Evolutionary conservation across 2,888 invertebrate genomes (phyloP), one percentile per base, ranked within the genome.

Genomic region (Melieria omissa): DNA sequence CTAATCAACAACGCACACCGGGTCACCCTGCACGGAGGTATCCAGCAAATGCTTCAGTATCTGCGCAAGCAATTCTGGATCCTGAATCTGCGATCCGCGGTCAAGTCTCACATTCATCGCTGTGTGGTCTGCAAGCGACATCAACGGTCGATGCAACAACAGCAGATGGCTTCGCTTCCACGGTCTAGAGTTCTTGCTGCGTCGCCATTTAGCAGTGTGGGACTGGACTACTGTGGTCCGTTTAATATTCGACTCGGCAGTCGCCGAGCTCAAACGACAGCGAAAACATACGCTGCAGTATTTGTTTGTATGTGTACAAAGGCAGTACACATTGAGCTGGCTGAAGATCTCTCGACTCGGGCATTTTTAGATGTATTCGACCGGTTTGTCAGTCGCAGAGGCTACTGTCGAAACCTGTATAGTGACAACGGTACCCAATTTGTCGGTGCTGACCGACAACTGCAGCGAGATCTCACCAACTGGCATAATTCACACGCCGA

Each of bases 281-380:
- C 16, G 1, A 16, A 16, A 16, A 16, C 16, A 16, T 16, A 16
- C 55, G 55, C 55, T 14, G 14, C 55, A 8, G 14, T 55, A 10
- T 55, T 55, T 14, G 55, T 14, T n/a, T 55, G 55, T 14, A 55
- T 55, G 55, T n/a, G 55, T 14, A 55, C 49, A 8, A 46, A 46
- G 16, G 64, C 64, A 10, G 46, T 64, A 41, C 41, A 64, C 46
- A n/a, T 64, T 9, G 65, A 65, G 12, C n/a, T 65, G 7, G 65
- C 45, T 44, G 44, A 52, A 12, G 65, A 65, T 10, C 45, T 65
- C 5, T 44, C 65, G 0, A n/a, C 57, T 12, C 12, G 9, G 6
- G 45, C 57, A 9, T 65, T 65, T 41, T 6, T 55, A 8, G 55
- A 41, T 5, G 65, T 42, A 6, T 55, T 55, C 12, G 52, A 55